Percentiles rank a stretch among this genome's conserved stretches.
Evolutionary conservation across 2,888 invertebrate species (phyloP).

Genomic region (Heliconius hortense): DNA sequence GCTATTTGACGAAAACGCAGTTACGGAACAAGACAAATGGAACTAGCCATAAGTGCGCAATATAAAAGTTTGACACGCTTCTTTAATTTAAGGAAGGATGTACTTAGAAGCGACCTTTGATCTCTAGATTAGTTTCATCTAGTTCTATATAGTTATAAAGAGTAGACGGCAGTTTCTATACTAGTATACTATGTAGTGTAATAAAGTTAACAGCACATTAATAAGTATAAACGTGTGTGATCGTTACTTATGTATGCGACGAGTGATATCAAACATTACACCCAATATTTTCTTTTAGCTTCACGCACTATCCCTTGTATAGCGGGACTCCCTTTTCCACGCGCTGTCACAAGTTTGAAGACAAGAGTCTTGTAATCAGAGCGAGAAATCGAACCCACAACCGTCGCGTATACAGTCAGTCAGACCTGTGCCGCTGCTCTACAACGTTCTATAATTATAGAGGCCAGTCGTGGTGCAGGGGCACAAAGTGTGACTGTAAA

Average conservation of each 20-base stretch:
- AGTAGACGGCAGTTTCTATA: neutral
- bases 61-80: neutral
- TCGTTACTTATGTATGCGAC: neutral
- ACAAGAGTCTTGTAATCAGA: too few relatives aligned
- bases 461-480: too few relatives aligned
- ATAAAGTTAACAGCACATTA: neutral
- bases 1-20: neutral
- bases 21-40: neutral
- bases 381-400: too few relatives aligned
- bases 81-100: neutral
- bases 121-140: constrained; percentile 7
- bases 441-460: too few relatives aligned
- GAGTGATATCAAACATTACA: too few relatives aligned
- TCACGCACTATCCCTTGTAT: neutral
- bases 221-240: neutral
- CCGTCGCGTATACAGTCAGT: too few relatives aligned
- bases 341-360: too few relatives aligned
- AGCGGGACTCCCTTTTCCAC: too few relatives aligned
- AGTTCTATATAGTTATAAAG: neutral
- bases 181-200: neutral
- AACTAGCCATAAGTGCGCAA: neutral
- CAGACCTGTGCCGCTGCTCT: too few relatives aligned
- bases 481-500: too few relatives aligned
- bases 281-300: too few relatives aligned
- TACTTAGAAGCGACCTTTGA: constrained; percentile 1